phyloP scores from a whole-genome alignment of 2,888 invertebrate species.

The Cacoxenus indagator region DNA sequence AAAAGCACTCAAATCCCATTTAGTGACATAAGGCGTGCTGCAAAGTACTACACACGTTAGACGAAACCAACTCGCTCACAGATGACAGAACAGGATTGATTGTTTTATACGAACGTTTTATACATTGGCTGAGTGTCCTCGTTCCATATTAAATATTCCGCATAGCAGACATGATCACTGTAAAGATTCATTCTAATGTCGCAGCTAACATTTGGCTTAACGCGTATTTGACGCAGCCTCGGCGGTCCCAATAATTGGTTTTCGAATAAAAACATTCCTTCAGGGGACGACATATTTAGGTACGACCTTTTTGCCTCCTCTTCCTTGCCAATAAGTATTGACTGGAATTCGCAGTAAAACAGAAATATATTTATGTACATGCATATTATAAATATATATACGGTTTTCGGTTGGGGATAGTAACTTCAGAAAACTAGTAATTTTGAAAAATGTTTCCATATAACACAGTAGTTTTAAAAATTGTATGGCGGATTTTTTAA shows the following conservation, averaged over 20 bases:
- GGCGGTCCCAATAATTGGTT: constrained; percentile 36
- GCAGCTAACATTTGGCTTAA: not conserved
- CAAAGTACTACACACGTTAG: not conserved
- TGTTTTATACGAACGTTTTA: not conserved
- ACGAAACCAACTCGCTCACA: not conserved
- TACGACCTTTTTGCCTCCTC: not conserved
- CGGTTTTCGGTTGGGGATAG: too few relatives aligned
- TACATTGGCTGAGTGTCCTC: constrained; percentile 10
- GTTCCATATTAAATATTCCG: not conserved
- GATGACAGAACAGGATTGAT: not conserved
- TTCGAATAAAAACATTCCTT: constrained; percentile 24
- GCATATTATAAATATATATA: too few relatives aligned
- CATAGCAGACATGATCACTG: constrained; percentile 22
- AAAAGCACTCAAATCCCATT: not conserved
- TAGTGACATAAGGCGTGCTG: not conserved
- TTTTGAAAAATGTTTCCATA: too few relatives aligned
- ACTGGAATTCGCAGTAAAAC: too few relatives aligned
- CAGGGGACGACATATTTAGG: not conserved
- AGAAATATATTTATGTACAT: too few relatives aligned
- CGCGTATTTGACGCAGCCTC: constrained; percentile 33
- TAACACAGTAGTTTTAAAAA: too few relatives aligned
- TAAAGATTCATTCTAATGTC: not conserved
- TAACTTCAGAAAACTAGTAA: too few relatives aligned
- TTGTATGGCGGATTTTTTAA: too few relatives aligned
- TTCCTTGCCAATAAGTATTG: too few relatives aligned